Percentiles rank a stretch among this genome's conserved stretches.
Evolutionary conservation across 2,888 invertebrate genomes (phyloP).

Genomic region (Schrankia costaestrigalis): DNA sequence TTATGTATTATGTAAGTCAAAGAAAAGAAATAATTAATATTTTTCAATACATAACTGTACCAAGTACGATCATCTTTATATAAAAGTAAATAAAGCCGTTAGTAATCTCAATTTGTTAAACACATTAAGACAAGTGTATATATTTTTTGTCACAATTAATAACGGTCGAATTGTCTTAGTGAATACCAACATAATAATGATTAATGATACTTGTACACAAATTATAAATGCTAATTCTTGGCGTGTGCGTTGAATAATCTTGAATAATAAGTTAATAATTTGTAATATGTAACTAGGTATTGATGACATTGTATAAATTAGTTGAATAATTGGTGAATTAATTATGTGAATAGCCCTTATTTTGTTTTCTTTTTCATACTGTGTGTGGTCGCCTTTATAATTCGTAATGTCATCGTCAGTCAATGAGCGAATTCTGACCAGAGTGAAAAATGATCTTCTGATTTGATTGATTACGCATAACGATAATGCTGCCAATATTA

Average conservation of each 20-base stretch:
- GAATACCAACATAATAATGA: conserved; percentile 55
- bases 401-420: conserved; percentile 38
- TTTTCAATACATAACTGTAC: no score
- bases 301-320: conserved; percentile 50
- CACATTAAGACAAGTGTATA: conserved; percentile 6
- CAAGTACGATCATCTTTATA: no score
- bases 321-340: conserved; percentile 49
- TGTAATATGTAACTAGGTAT: conserved; percentile 45
- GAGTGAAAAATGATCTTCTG: conserved; percentile 40
- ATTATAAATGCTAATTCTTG: conserved; percentile 58
- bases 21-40: no score
- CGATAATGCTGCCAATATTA: no score
- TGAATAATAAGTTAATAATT: conserved; percentile 51
- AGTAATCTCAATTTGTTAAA: conserved; percentile 4
- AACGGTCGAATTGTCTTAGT: conserved; percentile 36
- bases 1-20: no score
- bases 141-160: conserved; percentile 31
- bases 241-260: conserved; percentile 49
- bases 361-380: conserved; percentile 19
- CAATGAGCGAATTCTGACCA: conserved; percentile 32
- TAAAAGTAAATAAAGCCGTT: neutral
- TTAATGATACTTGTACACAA: conserved; percentile 49
- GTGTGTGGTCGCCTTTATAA: conserved; percentile 44
- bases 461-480: conserved; percentile 33
- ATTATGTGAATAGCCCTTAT: conserved; percentile 35